Evolutionary conservation across 2,797 vertebrate genomes (phyloP).

Genomic region (Sebastes taczanowskii): DNA sequence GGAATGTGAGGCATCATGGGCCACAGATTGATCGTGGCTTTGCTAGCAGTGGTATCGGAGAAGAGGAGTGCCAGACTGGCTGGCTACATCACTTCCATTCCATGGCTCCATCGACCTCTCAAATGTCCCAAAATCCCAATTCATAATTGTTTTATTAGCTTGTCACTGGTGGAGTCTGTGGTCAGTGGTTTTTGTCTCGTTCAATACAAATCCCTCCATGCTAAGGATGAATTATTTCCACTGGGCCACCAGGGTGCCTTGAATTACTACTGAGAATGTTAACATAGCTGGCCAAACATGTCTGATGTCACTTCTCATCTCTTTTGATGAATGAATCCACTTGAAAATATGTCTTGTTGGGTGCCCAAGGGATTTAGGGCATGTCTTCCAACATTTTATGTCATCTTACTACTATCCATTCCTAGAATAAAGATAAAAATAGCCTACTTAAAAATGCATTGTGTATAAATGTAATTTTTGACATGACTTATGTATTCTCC

Average conservation of each 20-base stretch:
- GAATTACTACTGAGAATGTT: background rate
- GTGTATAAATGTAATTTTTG: background rate
- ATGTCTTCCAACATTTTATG: background rate
- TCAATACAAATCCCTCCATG: background rate
- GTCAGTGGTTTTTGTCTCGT: background rate
- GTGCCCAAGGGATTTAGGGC: too few relatives aligned
- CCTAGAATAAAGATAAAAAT: background rate
- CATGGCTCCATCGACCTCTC: background rate
- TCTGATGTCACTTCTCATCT: background rate
- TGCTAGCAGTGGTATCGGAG: background rate
- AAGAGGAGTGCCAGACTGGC: conserved; percentile 16
- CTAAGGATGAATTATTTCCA: background rate
- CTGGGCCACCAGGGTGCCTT: background rate
- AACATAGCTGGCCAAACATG: background rate
- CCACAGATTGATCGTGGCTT: conserved; percentile 35
- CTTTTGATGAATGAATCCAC: background rate
- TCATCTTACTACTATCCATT: background rate
- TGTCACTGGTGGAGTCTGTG: background rate
- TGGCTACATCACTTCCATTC: conserved; percentile 5
- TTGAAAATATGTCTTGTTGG: background rate
- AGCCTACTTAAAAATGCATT: background rate
- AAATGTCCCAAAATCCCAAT: background rate
- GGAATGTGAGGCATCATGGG: conserved; percentile 12
- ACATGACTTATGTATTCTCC: background rate
- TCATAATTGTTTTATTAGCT: background rate